These are phyloP conservation scores for Neostethus bicornis DNA, from an alignment of 2,797 vertebrate genomes.

Conservation along the genomic window DNA sequence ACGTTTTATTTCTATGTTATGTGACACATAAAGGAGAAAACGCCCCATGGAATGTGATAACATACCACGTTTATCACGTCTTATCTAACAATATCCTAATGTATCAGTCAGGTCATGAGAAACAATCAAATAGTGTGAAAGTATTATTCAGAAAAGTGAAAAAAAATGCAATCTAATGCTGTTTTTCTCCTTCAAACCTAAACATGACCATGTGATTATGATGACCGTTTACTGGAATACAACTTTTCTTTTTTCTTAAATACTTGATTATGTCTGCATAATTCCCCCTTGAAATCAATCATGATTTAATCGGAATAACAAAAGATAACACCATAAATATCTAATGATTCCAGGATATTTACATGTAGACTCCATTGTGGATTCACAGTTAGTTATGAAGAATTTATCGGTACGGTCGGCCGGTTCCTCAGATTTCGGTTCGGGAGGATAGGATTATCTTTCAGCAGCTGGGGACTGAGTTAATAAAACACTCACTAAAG, in stretches of 20 bases:
- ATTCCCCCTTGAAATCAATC: background rate
- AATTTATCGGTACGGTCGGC: slow-evolving; percentile 1
- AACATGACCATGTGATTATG: background rate
- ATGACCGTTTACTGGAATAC: background rate
- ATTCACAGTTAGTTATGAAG: background rate
- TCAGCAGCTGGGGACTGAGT: background rate
- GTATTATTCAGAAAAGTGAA: background rate
- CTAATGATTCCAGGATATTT: slow-evolving; percentile 9
- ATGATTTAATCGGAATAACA: slow-evolving; percentile 1
- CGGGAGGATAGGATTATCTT: slow-evolving; percentile 1
- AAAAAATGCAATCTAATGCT: background rate
- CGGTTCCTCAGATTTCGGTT: slow-evolving; percentile 1
- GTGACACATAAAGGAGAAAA: background rate
- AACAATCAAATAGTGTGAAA: too few species aligned
- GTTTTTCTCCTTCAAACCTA: background rate
- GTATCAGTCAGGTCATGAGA: background rate
- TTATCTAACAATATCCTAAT: background rate
- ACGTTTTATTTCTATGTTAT: background rate
- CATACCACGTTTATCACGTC: background rate
- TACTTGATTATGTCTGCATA: background rate
- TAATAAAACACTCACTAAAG: too few species aligned
- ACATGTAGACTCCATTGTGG: background rate
- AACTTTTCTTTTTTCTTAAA: background rate
- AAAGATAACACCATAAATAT: slow-evolving; percentile 1
- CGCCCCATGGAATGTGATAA: background rate